Percentiles rank a stretch among this genome's conserved stretches.
Evolutionary conservation across 2,113 vertebrate species (phyloP).

Genomic region (Numenius arquata): DNA sequence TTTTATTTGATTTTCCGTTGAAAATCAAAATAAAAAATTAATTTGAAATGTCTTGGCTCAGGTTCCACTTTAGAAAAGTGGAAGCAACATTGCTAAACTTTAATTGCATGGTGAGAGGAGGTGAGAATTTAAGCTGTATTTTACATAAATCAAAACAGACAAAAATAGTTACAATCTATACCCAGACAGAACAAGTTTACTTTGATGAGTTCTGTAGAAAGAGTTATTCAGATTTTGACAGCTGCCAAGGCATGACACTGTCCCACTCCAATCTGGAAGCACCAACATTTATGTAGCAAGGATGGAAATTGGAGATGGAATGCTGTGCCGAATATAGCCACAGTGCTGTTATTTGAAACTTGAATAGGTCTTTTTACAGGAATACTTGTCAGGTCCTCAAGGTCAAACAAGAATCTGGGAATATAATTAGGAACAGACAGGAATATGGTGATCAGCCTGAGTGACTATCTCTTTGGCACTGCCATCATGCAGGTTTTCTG

Average conservation of each 20-base stretch:
- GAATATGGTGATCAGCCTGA: neutral
- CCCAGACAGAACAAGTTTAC: neutral
- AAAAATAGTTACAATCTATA: neutral
- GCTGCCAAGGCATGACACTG: neutral
- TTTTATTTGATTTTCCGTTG: neutral
- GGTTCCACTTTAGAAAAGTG: neutral
- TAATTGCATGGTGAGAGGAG: neutral
- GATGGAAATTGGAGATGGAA: neutral
- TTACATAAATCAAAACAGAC: neutral
- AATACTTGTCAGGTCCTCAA: neutral
- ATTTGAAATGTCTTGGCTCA: neutral
- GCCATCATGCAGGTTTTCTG: neutral
- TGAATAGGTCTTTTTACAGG: neutral
- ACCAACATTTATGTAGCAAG: neutral
- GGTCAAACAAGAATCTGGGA: neutral
- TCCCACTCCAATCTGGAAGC: neutral
- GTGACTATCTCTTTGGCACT: neutral
- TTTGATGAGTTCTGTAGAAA: neutral
- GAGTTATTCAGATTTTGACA: neutral
- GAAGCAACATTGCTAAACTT: neutral
- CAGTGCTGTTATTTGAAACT: neutral
- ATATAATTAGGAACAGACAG: neutral
- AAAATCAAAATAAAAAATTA: too few relatives aligned
- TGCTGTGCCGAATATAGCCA: neutral
- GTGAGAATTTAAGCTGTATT: neutral